phyloP scores from a whole-genome alignment of 2,797 vertebrate species.

The Arctocebus calabarensis region DNA sequence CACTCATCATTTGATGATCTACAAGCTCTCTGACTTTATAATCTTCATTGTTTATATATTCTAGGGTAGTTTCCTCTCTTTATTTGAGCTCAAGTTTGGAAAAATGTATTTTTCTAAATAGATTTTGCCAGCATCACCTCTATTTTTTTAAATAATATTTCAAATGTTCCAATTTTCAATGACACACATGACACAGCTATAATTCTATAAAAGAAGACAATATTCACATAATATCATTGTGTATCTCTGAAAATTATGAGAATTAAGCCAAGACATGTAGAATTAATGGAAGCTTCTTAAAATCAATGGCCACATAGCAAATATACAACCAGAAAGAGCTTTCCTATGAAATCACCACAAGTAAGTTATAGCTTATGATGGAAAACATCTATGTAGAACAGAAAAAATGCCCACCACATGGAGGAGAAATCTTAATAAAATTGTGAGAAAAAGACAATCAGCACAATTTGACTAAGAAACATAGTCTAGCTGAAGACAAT shows the following conservation, averaged over 20 bases:
- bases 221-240: background rate
- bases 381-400: background rate
- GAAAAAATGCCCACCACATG: background rate
- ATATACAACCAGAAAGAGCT: background rate
- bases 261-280: background rate
- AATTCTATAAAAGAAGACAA: background rate
- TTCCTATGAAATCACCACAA: background rate
- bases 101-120: background rate
- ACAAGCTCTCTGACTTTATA: background rate
- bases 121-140: background rate
- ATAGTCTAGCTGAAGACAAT: too few relatives aligned
- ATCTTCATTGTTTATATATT: background rate
- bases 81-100: background rate
- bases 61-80: background rate
- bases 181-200: background rate
- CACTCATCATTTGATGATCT: background rate
- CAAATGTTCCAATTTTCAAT: background rate
- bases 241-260: background rate
- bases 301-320: background rate
- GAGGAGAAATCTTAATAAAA: conserved; percentile 23
- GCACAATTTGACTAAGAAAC: background rate
- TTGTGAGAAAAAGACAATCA: conserved; percentile 2
- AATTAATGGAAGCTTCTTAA: conserved; percentile 19
- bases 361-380: background rate
- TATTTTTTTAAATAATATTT: conserved; percentile 39